Conservation (phyloP, 1,140 invertebrate genomes). For the Daktulosphaira vitifoliae region DNA sequence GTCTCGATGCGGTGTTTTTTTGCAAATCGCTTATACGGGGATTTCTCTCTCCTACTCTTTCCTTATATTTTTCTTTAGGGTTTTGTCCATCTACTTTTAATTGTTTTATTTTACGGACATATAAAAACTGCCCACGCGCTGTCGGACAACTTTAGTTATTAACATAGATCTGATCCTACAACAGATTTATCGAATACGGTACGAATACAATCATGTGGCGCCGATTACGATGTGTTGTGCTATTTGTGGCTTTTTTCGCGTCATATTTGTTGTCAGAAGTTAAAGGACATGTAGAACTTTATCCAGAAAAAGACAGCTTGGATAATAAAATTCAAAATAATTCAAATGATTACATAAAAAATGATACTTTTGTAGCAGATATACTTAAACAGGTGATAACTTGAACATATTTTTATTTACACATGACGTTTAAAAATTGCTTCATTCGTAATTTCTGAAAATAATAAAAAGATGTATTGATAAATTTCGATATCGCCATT, state of each 20-base stretch:
- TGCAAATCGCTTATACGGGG: too few species aligned
- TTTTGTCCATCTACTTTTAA: not conserved
- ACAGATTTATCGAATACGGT: not conserved
- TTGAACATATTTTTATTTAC: too few species aligned
- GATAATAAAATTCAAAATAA: too few species aligned
- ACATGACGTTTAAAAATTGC: too few species aligned
- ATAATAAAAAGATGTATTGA: too few species aligned
- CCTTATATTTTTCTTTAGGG: too few species aligned
- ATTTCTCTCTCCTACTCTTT: not conserved
- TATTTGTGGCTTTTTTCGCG: not conserved
- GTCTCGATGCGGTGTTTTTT: too few species aligned
- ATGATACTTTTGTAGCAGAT: not conserved
- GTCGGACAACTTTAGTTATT: slow-evolving; percentile 10
- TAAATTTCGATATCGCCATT: too few species aligned
- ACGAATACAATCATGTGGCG: not conserved
- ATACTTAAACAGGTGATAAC: slow-evolving; percentile 8
- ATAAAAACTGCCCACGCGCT: slow-evolving; percentile 34
- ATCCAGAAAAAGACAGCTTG: too few species aligned
- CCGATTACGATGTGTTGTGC: not conserved
- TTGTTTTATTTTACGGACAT: slow-evolving; percentile 26
- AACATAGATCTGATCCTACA: not conserved
- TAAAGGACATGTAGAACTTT: not conserved
- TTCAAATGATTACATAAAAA: not conserved
- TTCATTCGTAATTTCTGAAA: too few species aligned
- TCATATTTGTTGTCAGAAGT: not conserved